Base-by-base conservation (phyloP, 2,113 vertebrate genomes). In the Coturnix japonica region DNA sequence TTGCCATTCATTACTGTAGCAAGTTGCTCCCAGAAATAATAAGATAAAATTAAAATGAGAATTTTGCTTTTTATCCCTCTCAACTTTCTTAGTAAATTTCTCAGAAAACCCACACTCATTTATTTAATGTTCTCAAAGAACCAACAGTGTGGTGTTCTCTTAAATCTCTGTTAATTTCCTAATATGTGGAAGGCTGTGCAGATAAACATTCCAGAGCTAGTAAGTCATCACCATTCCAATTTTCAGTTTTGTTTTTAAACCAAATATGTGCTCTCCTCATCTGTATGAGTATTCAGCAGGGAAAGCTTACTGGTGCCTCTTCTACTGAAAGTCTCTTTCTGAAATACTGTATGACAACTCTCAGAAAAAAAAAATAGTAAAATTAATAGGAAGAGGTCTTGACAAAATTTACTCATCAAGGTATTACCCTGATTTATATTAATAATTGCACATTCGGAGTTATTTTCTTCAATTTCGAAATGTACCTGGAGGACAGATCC, bases 391-490 rank as follows among this genome's bases (percentile, higher is more conserved):
- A 20, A n/a, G 77, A 31, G 89, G 13, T 23, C 28, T 63, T 11
- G 21, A 43, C 22, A 67, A 21, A 4, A n/a, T 72, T 51, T 54
- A 56, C 61, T 43, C 16, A 64, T 57, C 19, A 37, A 83, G 37
- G 18, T 43, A 53, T 26, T 61, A 49, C 4, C 6, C 9, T 35
- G 13, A 7, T 3, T 77, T 90, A 28, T 15, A 83, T 21, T 28
- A 88, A 37, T 37, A 72, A 8, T 17, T 85, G 23, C 7, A n/a
- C 66, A 47, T 56, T 72, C 13, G 25, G 21, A 80, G 9, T n/a
- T 9, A 67, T 84, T 93, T 86, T 81, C 25, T 89, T 81, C 25
- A 64, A 13, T 67, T 73, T 16, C 7, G 13, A 93, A 47, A 69
- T 54, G 17, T 5, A 60, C 15, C 25, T 54, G 14, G 33, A 94